Base-by-base conservation (phyloP, 2,797 vertebrate genomes). In the Columba guinea region DNA sequence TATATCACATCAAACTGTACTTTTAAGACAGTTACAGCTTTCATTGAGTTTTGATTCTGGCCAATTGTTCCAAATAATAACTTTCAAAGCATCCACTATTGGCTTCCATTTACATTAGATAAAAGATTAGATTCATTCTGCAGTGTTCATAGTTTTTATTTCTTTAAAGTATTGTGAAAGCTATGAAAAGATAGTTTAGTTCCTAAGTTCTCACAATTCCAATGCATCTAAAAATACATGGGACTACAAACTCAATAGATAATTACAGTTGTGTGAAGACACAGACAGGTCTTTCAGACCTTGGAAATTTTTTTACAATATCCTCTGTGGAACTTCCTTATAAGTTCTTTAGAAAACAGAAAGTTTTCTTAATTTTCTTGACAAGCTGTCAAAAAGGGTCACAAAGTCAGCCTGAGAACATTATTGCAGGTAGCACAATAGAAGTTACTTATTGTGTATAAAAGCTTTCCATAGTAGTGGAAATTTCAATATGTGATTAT, bases 211-310 rank as follows among this genome's bases (percentile, higher is more conserved):
- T 62, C 12, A 44, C 13, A 68, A 30, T 75, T 90, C 9, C 16
- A 75, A 35, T 91, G n/a, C 19, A 53, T 87, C 84, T 95, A 60
- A 92, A 89, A 95, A 90, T 73, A 14, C 35, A 82, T 55, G 28
- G 58, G 91, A 59, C 12, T 69, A 12, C 17, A 92, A 85, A 86
- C 41, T 60, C 19, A 87, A 20, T 59, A 94, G 77, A 87, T 76
- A 92, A 90, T 60, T 94, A 84, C 39, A 58, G 21, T 34, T 91
- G 16, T 69, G 16, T 95, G 27, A 93, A 82, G 80, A 89, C 52
- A 84, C 95, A 95, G 13, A 70, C 32, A 76, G 30, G 37, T 94
- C 51, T 93, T 94, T 90, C 37, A 80, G 44, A 70, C 30, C 59
- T 10, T 92, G 20, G 24, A 52, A 93, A 95, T 49, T n/a, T 30